These are phyloP conservation scores for Gandaritis pyraliata DNA, from an alignment of 2,888 invertebrate species.

Conservation along the genomic window DNA sequence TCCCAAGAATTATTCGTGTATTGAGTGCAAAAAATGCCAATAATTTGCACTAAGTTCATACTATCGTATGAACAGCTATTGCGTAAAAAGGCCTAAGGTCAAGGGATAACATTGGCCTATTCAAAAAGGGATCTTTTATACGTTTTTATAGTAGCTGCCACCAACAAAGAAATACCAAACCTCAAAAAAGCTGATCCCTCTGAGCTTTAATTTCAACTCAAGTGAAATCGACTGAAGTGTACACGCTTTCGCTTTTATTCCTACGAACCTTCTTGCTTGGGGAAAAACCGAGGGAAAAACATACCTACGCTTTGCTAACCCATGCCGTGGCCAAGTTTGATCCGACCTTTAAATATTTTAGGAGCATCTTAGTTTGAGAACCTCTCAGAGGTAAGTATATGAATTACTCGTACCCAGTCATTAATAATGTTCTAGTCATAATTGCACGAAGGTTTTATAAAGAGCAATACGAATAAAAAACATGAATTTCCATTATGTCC, in stretches of 20 bases:
- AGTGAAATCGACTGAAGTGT: constrained; percentile 75
- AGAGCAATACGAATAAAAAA: too few relatives aligned
- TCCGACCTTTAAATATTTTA: constrained; percentile 54
- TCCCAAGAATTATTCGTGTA: too few relatives aligned
- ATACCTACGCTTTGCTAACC: constrained; percentile 52
- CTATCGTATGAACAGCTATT: background rate
- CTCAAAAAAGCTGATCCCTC: constrained; percentile 64
- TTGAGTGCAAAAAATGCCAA: too few relatives aligned
- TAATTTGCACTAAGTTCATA: too few relatives aligned
- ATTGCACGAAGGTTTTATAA: too few relatives aligned
- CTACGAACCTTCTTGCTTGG: constrained; percentile 59
- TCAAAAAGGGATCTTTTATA: constrained; percentile 42
- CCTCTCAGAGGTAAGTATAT: too few relatives aligned
- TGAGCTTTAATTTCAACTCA: constrained; percentile 71
- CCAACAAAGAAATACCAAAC: constrained; percentile 61
- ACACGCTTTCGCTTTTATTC: constrained; percentile 77
- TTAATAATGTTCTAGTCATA: too few relatives aligned
- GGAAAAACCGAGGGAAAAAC: constrained; percentile 53
- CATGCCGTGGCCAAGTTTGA: constrained; percentile 48
- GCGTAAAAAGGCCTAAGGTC: constrained; percentile 11
- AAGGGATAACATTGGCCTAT: constrained; percentile 43
- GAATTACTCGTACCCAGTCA: too few relatives aligned
- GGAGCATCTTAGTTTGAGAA: constrained; percentile 12
- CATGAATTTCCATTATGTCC: too few relatives aligned
- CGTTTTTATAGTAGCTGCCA: constrained; percentile 51